These are phyloP conservation scores for Cynocephalus volans DNA, from an alignment of 2,113 vertebrate genomes.

Conservation along the genomic window DNA sequence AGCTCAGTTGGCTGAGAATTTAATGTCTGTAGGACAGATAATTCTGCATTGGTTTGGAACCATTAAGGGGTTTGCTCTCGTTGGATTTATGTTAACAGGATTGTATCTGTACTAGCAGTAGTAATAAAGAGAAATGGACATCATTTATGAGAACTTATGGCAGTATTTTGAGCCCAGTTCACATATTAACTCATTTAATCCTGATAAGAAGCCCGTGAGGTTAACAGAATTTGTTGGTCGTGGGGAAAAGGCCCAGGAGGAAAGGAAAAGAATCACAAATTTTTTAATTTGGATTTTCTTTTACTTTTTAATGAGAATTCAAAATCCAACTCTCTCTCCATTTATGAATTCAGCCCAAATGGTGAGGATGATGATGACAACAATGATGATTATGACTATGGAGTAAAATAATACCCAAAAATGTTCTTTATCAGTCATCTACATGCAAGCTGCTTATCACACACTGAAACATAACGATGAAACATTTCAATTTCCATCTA, in stretches of 20 bases:
- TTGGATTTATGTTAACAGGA: not conserved
- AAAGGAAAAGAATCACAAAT: not conserved
- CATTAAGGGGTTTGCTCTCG: not conserved
- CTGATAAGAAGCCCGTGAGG: conserved; percentile 13
- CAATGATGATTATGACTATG: not conserved
- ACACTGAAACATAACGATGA: not conserved
- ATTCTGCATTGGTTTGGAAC: not conserved
- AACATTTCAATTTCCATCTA: not conserved
- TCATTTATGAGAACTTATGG: not conserved
- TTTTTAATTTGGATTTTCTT: conserved; percentile 34
- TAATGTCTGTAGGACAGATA: not conserved
- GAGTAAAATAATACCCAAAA: not conserved
- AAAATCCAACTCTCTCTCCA: not conserved
- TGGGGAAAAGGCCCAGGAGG: not conserved
- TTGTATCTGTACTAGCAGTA: not conserved
- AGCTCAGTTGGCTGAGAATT: not conserved
- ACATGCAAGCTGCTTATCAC: not conserved
- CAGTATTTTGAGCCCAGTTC: not conserved
- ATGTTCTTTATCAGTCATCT: not conserved
- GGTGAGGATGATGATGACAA: not conserved
- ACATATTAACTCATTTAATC: not conserved
- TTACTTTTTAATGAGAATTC: conserved; percentile 25
- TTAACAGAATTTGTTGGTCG: not conserved
- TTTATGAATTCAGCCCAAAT: not conserved
- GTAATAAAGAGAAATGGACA: not conserved